phyloP scores from a whole-genome alignment of 2,113 vertebrate species.

The Myiozetetes cayanensis region DNA sequence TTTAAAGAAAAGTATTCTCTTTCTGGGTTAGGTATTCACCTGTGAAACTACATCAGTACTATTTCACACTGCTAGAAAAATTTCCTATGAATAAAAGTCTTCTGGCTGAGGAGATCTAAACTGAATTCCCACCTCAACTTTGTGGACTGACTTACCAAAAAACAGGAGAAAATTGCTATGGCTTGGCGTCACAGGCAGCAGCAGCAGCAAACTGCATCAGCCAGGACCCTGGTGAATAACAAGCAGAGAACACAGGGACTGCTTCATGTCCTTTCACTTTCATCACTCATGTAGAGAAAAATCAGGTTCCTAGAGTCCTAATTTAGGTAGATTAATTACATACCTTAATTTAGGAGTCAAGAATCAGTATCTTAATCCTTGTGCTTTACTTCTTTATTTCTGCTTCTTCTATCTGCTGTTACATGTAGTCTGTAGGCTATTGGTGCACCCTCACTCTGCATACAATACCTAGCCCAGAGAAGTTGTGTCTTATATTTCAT shows the following conservation, averaged over 20 bases:
- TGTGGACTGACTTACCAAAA: background rate
- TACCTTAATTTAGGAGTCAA: background rate
- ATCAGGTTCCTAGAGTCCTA: background rate
- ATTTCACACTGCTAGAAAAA: background rate
- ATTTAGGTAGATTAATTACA: background rate
- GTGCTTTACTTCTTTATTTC: background rate
- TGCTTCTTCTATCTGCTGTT: background rate
- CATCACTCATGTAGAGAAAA: background rate
- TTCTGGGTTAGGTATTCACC: background rate
- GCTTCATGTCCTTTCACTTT: background rate
- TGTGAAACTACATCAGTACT: background rate
- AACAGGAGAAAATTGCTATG: background rate
- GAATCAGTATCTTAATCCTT: background rate
- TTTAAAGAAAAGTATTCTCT: background rate
- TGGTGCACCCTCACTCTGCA: background rate
- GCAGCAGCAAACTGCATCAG: background rate
- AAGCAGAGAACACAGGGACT: background rate
- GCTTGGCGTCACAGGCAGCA: accelerated
- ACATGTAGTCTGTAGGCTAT: accelerated
- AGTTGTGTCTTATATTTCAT: background rate
- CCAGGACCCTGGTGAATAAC: background rate
- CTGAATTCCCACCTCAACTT: background rate
- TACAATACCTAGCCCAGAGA: background rate
- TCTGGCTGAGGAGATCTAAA: background rate
- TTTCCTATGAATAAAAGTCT: background rate